Evolutionary conservation across 2,888 invertebrate genomes (phyloP), one percentile per base, ranked within the genome.

Genomic region (Drosophila cognata): DNA sequence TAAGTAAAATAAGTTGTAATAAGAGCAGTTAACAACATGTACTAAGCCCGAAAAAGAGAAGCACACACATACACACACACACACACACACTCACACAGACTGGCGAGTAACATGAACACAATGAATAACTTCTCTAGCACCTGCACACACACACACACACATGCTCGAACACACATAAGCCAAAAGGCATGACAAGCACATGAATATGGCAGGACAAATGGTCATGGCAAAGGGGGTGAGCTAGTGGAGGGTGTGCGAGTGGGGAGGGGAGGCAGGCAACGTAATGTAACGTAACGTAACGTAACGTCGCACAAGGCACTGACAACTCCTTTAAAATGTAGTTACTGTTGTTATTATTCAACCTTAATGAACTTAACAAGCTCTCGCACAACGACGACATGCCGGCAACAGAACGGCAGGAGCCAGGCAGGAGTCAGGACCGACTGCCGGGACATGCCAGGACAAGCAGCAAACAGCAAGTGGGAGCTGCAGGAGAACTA

Each of bases 301-400:
- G 56, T 28, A 50, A 50, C 62, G 62, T 75, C 70, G 60, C 71
- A 71, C 64, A 46, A 71, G 57, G 57, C 69, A 51, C 73, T 77
- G 84, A 90, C 88, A 84, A 90, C 85, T 87, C 88, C 88, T 87
- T 90, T 90, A 86, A 88, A 86, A 88, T 90, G 89, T 88, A 88
- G 83, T 88, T 90, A 89, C 88, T 89, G 90, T 90, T 89, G 88
- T 89, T 89, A 87, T 87, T 89, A 89, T 90, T 89, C 86, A 88
- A 81, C 86, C 90, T 89, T 90, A 90, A 88, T 88, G 88, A 90
- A 90, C 86, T 87, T 83, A 88, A 89, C 91, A 88, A 90, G 81
- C 90, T 58, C 71, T 82, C 77, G 88, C 84, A 85, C 90, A 78
- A 79, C 79, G 67, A 58, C 38, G 56, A 58, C 75, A 76, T 76